Base-by-base conservation (phyloP, 2,888 invertebrate species). In the Brachylomia viminalis region DNA sequence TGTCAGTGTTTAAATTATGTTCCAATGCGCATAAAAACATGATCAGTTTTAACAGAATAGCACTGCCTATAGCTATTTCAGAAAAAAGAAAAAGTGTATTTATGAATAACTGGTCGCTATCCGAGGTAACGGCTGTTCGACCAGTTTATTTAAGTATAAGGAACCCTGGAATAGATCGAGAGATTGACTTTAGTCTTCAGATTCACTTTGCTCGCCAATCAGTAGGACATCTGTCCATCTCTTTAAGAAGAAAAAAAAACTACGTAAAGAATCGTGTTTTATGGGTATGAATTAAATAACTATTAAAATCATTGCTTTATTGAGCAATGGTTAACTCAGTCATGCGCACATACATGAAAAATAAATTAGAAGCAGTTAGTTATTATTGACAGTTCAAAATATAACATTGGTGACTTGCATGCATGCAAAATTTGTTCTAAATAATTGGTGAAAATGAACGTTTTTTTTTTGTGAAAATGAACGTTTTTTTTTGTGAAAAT, bases 161-260 rank as follows among this genome's bases (percentile, higher is more conserved):
- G 45, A 33, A 42, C 17, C n/a, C 49, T 20, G 52, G 38, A 70
- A 54, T 64, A 62, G 20, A 54, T 70, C 45, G 15, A 84, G 20
- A 58, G 20, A 61, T 61, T n/a, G 42, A 0, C 17, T 64, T 74
- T 30, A 81, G 58, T 67, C 54, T 67, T 71, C 70, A 64, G 58
- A 68, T 75, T 85, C 42, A 75, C 45, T 62, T 84, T 15, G n/a
- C n/a, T 70, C 47, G 54, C 68, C 65, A 33, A 49, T 68, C 59
- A 47, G 13, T 38, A 47, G 23, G 33, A 30, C 56, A 73, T 59
- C 59, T 11, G 20, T 17, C 20, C 30, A 59, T n/a, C 23, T 84
- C 11, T 23, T n/a, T n/a, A 45, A 15, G 5, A 38, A 47, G 5
- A 30, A 56, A 33, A 38, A 15, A 52, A 45, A 0, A 23, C n/a